These are phyloP conservation scores for Melanerpes formicivorus DNA, from an alignment of 2,113 vertebrate genomes.

Conservation along the genomic window DNA sequence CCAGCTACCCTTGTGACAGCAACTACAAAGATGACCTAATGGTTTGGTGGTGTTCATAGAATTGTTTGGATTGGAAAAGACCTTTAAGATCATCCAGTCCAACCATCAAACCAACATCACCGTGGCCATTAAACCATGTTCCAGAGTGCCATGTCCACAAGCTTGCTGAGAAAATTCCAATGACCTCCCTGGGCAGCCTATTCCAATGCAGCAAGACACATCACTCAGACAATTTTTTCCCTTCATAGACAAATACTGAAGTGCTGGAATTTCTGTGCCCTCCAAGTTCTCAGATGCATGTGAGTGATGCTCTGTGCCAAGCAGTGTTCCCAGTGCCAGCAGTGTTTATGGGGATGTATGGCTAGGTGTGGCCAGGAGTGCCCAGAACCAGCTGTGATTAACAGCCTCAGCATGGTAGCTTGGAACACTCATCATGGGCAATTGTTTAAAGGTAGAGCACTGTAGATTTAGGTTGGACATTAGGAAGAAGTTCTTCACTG, in stretches of 20 bases:
- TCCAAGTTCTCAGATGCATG: neutral
- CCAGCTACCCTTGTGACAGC: neutral
- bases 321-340: no score
- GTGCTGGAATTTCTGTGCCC: no score
- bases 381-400: no score
- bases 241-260: neutral
- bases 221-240: neutral
- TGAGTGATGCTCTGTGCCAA: fast-evolving
- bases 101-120: neutral
- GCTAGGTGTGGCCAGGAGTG: fast-evolving
- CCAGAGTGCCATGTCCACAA: no score
- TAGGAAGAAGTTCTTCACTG: no score
- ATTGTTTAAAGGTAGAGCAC: no score
- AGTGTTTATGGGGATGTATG: fast-evolving
- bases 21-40: neutral
- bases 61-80: neutral
- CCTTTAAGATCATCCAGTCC: neutral
- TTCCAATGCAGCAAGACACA: neutral
- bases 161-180: no score
- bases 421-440: no score
- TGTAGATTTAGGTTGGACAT: no score
- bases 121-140: no score
- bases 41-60: neutral
- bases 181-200: no score
- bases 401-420: neutral